A percentile compares a stretch with the other conserved stretches of the same genome.
Evolutionary conservation across 2,797 vertebrate genomes (phyloP).

Genomic region (Glossophaga mutica): DNA sequence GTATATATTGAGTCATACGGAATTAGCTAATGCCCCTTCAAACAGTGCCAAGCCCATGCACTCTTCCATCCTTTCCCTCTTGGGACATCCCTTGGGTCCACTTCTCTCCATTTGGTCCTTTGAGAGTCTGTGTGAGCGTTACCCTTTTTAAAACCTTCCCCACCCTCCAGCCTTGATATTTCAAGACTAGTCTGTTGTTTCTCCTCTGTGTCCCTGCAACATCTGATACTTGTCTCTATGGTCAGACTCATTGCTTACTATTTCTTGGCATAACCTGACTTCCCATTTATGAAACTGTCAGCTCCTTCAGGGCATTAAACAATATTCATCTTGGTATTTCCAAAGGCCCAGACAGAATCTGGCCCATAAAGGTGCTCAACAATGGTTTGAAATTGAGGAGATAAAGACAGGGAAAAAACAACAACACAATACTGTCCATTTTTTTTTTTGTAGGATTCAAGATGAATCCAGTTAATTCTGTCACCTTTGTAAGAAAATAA

Average conservation of each 20-base stretch:
- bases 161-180: neutral
- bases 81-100: neutral
- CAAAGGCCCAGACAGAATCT: neutral
- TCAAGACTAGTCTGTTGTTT: neutral
- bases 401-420: neutral
- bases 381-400: neutral
- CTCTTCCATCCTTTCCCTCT: neutral
- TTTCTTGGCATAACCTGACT: neutral
- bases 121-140: neutral
- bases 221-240: neutral
- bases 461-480: constrained; percentile 53
- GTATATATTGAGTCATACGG: neutral
- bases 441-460: constrained; percentile 52
- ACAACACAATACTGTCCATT: neutral
- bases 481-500: neutral
- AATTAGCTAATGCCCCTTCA: neutral
- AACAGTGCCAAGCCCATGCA: neutral
- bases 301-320: neutral
- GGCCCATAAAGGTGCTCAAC: neutral
- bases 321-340: neutral
- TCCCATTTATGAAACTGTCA: neutral
- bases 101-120: neutral
- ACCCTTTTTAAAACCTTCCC: neutral
- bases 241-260: neutral
- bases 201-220: neutral